Conservation (phyloP, 2,113 vertebrate genomes). For the Chascanopsetta lugubris region DNA sequence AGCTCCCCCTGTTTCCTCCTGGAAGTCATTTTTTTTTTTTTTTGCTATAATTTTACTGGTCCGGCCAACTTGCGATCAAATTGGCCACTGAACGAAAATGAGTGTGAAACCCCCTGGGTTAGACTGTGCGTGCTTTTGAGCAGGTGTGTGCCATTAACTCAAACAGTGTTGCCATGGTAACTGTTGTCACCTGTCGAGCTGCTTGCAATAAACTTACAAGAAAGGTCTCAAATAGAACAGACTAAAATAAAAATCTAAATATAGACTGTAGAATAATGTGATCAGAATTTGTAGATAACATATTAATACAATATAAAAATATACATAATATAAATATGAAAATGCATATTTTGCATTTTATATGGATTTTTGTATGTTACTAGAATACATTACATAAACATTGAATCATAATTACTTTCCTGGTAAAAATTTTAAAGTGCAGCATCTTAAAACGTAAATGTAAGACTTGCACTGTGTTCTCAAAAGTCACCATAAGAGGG, state of each 20-base stretch:
- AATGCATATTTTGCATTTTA: no score
- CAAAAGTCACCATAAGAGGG: conserved; percentile 54
- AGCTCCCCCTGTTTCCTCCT: no score
- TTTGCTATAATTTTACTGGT: no score
- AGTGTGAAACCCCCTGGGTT: no score
- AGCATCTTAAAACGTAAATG: neutral
- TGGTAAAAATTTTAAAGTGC: neutral
- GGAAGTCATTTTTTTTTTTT: conserved; percentile 39
- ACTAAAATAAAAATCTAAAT: neutral
- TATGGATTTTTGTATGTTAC: no score
- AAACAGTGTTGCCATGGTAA: conserved; percentile 74
- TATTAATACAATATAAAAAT: neutral
- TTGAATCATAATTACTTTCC: neutral
- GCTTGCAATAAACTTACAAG: neutral
- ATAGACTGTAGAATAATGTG: neutral
- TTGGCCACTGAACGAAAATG: no score
- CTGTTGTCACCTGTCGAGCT: conserved; percentile 42
- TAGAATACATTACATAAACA: no score
- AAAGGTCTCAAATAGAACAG: no score
- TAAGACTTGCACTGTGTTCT: conserved; percentile 28
- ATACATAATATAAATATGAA: neutral
- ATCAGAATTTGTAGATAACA: no score
- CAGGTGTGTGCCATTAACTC: conserved; percentile 34
- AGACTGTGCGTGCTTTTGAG: conserved; percentile 11
- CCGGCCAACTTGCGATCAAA: no score